phyloP scores from a whole-genome alignment of 1,140 invertebrate genomes.

The Calliopsis andreniformis region DNA sequence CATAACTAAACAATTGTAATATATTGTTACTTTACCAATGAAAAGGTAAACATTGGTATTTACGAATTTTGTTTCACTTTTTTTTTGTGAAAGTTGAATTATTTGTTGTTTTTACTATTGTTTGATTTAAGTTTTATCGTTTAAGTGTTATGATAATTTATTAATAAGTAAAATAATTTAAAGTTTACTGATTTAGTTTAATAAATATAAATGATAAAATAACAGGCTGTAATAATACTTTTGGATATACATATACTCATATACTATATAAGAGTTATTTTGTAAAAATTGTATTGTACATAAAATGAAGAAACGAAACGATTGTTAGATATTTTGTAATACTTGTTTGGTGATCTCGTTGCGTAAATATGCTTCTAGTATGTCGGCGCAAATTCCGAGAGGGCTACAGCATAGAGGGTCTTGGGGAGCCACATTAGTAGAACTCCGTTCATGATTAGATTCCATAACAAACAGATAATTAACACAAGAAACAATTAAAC shows the following conservation, averaged over 20 bases:
- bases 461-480: no score
- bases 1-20: no score
- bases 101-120: conserved; percentile 20
- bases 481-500: no score
- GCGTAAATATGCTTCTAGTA: not conserved
- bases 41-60: not conserved
- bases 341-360: conserved; percentile 15
- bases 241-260: no score
- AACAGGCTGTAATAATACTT: not conserved
- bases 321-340: not conserved
- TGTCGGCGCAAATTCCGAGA: no score
- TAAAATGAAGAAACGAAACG: no score
- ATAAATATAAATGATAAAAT: not conserved
- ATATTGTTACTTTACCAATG: no score
- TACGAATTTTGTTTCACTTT: not conserved
- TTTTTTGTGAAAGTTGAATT: not conserved
- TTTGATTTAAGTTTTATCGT: conserved; percentile 1
- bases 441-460: no score
- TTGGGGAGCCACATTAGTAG: no score
- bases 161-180: not conserved
- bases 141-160: not conserved
- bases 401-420: no score
- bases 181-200: not conserved
- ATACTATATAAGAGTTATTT: not conserved
- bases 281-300: not conserved